Evolutionary conservation across 2,888 invertebrate species (phyloP).

Genomic region (Cephus sareptanus): DNA sequence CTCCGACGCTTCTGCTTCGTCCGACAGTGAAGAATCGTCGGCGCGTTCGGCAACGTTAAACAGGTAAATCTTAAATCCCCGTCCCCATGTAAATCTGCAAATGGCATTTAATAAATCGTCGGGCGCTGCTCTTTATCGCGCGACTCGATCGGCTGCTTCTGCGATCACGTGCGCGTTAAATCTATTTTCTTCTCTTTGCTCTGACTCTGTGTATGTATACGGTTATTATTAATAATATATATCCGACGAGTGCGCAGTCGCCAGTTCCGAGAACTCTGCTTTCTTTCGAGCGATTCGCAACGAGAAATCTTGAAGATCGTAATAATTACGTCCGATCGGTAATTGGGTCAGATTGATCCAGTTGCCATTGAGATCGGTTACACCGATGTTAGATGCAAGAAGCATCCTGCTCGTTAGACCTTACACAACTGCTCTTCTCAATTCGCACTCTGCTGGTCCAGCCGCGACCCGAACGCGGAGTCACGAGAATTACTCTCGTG

Average conservation of each 20-base stretch:
- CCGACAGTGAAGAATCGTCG: neutral
- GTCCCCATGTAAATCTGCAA: slow-evolving; percentile 44
- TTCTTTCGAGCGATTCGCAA: neutral
- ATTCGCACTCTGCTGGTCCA: neutral
- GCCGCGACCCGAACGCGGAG: neutral
- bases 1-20: neutral
- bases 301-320: neutral
- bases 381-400: neutral
- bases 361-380: neutral
- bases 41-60: neutral
- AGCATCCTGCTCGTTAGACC: neutral
- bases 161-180: neutral
- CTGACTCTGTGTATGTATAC: neutral
- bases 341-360: slow-evolving; percentile 4
- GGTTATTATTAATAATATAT: neutral
- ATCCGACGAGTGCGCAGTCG: neutral
- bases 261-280: neutral
- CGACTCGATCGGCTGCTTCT: neutral
- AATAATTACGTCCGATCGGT: neutral
- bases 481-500: neutral
- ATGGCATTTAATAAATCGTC: slow-evolving; percentile 57
- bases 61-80: slow-evolving; percentile 28
- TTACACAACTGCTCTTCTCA: neutral
- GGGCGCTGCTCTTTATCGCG: neutral
- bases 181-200: neutral